Evolutionary conservation across 2,113 vertebrate genomes (phyloP), one percentile per base, ranked within the genome.

Genomic region (Alces alces): DNA sequence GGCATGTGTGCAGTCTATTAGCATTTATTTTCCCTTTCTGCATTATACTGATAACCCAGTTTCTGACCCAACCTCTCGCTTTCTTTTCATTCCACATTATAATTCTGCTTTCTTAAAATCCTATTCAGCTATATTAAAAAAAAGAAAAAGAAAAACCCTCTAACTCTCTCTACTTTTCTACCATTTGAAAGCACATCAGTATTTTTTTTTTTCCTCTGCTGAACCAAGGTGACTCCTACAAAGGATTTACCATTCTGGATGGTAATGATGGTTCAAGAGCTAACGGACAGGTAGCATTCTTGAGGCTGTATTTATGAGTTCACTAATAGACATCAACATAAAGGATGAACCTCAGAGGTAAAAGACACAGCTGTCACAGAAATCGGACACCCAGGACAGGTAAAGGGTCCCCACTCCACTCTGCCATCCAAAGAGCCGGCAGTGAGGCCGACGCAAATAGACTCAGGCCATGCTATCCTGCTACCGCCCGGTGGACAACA

Each of bases 11-110:
- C 28, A 25, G 98, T 98, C 97, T 98, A 98, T 98, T 98, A 98
- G 96, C 97, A 98, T 98, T 98, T 98, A 95, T 92, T 98, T 88
- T 96, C 98, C 36, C 97, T 98, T 96, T 98, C 98, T 99, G 98
- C 95, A 98, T 97, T 96, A 94, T 97, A 97, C 98, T 98, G 98
- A 99, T 99, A 99, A 99, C 96, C 96, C 92, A 98, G 94, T 92
- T 98, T 98, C 97, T 98, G 97, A 98, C 98, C 94, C 93, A 98
- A 98, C 80, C 97, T 98, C 98, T 98, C 14, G 55, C 82, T 95
- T 98, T 93, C 98, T 97, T 97, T 98, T 98, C 97, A 97, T 66
- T 98, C 97, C 97, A 73, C 97, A 98, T 91, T 98, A 97, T 97
- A 98, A 98, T 97, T 97, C 98, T 98, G 89, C 96, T 97, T 98